phyloP scores from a whole-genome alignment of 2,113 vertebrate genomes.

The Arothron firmamentum region DNA sequence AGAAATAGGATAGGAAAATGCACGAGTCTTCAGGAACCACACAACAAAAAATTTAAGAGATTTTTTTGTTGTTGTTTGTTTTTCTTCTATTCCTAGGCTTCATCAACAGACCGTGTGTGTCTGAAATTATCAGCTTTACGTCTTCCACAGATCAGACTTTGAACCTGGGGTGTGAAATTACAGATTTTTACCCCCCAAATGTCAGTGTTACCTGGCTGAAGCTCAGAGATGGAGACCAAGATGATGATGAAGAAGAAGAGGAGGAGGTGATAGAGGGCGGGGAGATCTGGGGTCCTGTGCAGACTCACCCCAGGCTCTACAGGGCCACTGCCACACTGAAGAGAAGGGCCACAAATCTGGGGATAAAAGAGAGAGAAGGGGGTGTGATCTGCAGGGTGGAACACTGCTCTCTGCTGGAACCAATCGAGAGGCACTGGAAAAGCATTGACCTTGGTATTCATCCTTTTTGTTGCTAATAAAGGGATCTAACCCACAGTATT shows the following conservation, averaged over 20 bases:
- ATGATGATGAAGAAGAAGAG: conserved; percentile 46
- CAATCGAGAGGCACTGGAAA: conserved; percentile 70
- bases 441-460: conserved; percentile 56
- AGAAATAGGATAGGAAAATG: background rate
- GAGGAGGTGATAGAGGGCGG: conserved; percentile 59
- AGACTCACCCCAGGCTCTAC: conserved; percentile 56
- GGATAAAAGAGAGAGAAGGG: conserved; percentile 39
- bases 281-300: conserved; percentile 73
- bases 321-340: conserved; percentile 61
- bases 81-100: conserved; percentile 59
- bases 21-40: rapidly evolving
- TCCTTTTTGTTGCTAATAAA: background rate
- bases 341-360: conserved; percentile 22
- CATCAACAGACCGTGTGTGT: conserved; percentile 66
- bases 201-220: conserved; percentile 71
- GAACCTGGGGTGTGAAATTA: conserved; percentile 71
- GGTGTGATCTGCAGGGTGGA: conserved; percentile 70
- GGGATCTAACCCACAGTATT: background rate
- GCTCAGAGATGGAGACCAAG: conserved; percentile 49
- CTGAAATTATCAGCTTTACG: conserved; percentile 55
- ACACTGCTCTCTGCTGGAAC: conserved; percentile 68
- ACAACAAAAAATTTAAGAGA: background rate
- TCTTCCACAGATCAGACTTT: conserved; percentile 24
- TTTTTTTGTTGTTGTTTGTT: background rate
- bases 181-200: conserved; percentile 71